These are phyloP conservation scores for Sarcophaga subvicina DNA, from an alignment of 2,888 invertebrate species.

Conservation along the genomic window DNA sequence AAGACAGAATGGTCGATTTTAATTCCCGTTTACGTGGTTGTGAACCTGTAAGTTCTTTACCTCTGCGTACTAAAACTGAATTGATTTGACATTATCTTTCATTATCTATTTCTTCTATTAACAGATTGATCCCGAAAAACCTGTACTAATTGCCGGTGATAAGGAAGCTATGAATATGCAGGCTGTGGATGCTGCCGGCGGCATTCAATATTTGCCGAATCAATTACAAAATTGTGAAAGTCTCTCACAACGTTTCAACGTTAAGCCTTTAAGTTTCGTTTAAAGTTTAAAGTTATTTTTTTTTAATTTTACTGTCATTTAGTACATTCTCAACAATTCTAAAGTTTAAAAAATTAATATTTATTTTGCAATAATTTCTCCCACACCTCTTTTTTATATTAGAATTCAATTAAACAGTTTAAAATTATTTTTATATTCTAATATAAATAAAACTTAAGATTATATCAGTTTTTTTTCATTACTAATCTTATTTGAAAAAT, in stretches of 20 bases:
- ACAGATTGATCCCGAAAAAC: slow-evolving; percentile 84
- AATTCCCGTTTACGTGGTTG: slow-evolving; percentile 87
- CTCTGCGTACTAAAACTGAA: neutral
- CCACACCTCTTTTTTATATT: too few species aligned
- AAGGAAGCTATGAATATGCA: slow-evolving; percentile 88
- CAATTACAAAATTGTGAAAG: slow-evolving; percentile 87
- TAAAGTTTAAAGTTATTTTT: too few species aligned
- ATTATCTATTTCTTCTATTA: neutral
- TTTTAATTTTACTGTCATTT: too few species aligned
- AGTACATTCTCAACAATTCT: too few species aligned
- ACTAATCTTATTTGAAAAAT: neutral
- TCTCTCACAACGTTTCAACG: slow-evolving; percentile 84
- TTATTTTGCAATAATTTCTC: neutral
- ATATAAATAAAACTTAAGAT: neutral
- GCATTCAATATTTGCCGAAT: slow-evolving; percentile 89
- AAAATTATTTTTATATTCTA: neutral
- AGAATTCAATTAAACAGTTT: too few species aligned
- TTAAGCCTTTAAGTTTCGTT: slow-evolving; percentile 81
- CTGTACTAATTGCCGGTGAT: slow-evolving; percentile 93
- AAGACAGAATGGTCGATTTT: slow-evolving; percentile 87
- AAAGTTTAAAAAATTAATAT: neutral
- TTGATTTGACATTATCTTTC: neutral
- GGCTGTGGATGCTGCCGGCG: slow-evolving; percentile 87
- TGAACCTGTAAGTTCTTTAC: slow-evolving; percentile 83
- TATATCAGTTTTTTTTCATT: neutral